Evolutionary conservation across 2,113 vertebrate species (phyloP).

Genomic region (Uropsilus gracilis): DNA sequence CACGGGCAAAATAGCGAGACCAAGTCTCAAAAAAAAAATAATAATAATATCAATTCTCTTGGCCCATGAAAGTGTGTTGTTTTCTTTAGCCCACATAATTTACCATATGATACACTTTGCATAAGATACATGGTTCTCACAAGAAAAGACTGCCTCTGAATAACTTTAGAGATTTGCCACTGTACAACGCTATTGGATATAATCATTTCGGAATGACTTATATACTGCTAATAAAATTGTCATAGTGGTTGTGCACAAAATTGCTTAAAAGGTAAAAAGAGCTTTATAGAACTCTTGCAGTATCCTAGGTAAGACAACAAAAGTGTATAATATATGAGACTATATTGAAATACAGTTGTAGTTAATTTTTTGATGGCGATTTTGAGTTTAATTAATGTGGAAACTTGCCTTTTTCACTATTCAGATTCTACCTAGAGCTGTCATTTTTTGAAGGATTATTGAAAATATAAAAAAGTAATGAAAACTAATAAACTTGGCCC

Average conservation of each 20-base stretch:
- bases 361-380: not conserved
- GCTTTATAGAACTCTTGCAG: not conserved
- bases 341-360: not conserved
- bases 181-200: not conserved
- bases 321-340: not conserved
- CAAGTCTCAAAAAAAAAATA: too few species aligned
- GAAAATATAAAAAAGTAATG: constrained; percentile 21
- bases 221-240: constrained; percentile 33
- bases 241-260: not conserved
- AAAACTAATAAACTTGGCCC: not conserved
- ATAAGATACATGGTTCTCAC: not conserved
- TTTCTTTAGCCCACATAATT: constrained; percentile 20
- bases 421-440: constrained; percentile 29
- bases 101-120: not conserved
- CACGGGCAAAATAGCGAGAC: too few species aligned
- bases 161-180: constrained; percentile 17
- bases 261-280: not conserved
- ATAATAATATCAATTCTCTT: too few species aligned
- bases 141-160: not conserved
- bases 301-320: not conserved
- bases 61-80: too few species aligned
- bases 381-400: not conserved
- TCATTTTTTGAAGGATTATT: not conserved
- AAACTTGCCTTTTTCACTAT: constrained; percentile 1
- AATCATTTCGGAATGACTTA: constrained; percentile 43